Conservation (phyloP, 2,797 vertebrate genomes). For the Phylloscopus collybita region DNA sequence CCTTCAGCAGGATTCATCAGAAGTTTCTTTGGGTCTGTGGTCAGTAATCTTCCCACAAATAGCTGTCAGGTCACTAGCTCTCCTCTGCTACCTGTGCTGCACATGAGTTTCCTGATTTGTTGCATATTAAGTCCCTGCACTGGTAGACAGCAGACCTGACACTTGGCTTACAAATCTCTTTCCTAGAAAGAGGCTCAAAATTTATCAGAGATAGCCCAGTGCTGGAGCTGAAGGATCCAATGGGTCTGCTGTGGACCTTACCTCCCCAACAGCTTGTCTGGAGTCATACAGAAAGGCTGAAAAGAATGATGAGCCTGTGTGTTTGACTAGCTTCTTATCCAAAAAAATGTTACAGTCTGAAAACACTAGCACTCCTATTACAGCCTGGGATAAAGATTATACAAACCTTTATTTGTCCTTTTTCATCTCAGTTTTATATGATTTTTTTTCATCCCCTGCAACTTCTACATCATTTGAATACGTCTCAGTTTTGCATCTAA, state of each 20-base stretch:
- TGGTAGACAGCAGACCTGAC: background rate
- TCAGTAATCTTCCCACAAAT: background rate
- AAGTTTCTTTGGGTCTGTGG: background rate
- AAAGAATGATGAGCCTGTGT: background rate
- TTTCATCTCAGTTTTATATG: background rate
- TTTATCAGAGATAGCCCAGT: background rate
- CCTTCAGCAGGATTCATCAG: background rate
- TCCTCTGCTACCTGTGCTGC: background rate
- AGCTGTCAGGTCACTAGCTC: background rate
- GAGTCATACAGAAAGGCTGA: background rate
- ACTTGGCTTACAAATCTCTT: background rate
- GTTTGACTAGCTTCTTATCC: background rate
- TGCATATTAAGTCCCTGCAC: background rate
- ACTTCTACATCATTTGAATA: background rate
- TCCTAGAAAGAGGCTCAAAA: background rate
- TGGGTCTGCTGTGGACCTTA: background rate
- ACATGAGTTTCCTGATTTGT: rapidly evolving
- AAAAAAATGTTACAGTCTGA: background rate
- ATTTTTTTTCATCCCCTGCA: background rate
- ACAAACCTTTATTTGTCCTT: background rate
- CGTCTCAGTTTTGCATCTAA: constrained; percentile 13
- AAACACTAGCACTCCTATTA: background rate
- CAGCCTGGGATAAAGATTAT: background rate
- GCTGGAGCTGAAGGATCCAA: background rate
- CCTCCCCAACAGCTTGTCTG: background rate